phyloP scores from a whole-genome alignment of 2,888 invertebrate species.

The Sphinx pinastri region DNA sequence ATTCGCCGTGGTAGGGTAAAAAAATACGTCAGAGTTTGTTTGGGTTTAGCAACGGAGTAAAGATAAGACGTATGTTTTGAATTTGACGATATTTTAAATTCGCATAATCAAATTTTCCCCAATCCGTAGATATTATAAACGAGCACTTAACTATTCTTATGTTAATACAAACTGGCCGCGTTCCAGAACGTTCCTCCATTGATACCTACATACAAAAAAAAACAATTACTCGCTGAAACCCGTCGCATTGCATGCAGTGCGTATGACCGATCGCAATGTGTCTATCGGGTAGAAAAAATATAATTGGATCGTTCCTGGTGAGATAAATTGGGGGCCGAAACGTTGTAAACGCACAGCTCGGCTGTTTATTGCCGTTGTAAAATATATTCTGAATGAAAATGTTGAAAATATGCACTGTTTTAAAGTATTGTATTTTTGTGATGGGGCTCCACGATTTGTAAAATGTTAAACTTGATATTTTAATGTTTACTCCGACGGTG shows the following conservation, averaged over 20 bases:
- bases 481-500: not conserved
- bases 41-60: too few relatives aligned
- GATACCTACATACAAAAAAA: conserved; percentile 5
- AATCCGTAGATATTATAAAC: not conserved
- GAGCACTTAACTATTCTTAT: too few relatives aligned
- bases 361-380: conserved; percentile 56
- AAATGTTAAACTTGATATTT: not conserved
- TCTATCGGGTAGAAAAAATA: conserved; percentile 73
- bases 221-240: conserved; percentile 31
- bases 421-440: not conserved
- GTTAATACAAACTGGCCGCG: not conserved
- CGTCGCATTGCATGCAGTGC: conserved; percentile 37
- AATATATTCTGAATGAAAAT: conserved; percentile 38
- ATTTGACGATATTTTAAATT: not conserved
- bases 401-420: conserved; percentile 20
- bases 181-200: conserved; percentile 26
- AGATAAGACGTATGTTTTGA: too few relatives aligned
- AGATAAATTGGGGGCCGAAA: conserved; percentile 67
- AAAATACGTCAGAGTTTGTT: too few relatives aligned
- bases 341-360: conserved; percentile 50
- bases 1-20: too few relatives aligned
- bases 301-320: conserved; percentile 75
- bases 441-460: not conserved
- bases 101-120: not conserved
- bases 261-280: conserved; percentile 51